phyloP scores from a whole-genome alignment of 2,113 vertebrate species.

The Osmerus mordax region DNA sequence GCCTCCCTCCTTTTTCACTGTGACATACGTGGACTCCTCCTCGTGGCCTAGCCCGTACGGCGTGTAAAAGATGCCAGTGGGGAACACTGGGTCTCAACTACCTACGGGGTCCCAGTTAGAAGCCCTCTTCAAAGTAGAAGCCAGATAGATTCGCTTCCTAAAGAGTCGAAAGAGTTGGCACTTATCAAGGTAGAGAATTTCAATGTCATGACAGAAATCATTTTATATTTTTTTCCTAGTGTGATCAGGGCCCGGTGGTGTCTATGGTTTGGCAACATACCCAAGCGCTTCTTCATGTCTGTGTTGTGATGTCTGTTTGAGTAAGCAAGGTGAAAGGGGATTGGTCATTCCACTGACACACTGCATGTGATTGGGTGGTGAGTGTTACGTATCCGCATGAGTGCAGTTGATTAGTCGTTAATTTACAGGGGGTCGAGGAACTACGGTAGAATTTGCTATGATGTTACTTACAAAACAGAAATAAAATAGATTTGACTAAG shows the following conservation, averaged over 20 bases:
- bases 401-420: neutral
- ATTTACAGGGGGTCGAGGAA: neutral
- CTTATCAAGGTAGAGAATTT: constrained; percentile 22
- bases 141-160: constrained; percentile 24
- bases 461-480: constrained; percentile 46
- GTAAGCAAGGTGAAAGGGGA: constrained; percentile 2
- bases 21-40: neutral
- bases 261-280: neutral
- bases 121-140: neutral
- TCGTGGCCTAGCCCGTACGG: too few relatives aligned
- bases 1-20: neutral
- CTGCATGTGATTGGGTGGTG: constrained; percentile 3
- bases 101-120: neutral
- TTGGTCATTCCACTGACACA: constrained; percentile 10
- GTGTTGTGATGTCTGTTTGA: neutral
- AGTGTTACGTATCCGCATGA: neutral
- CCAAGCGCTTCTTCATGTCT: neutral
- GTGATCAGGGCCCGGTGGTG: neutral
- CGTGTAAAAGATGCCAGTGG: too few relatives aligned
- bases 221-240: neutral
- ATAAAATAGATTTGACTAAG: constrained; percentile 39
- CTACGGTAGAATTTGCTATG: constrained; percentile 15
- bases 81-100: neutral
- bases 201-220: too few relatives aligned
- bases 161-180: constrained; percentile 25